Percentiles rank a stretch among this genome's conserved stretches.
These are phyloP conservation scores for Mormyrus hasselquistii DNA, from an alignment of 2,797 vertebrate genomes.

Conservation along the genomic window DNA sequence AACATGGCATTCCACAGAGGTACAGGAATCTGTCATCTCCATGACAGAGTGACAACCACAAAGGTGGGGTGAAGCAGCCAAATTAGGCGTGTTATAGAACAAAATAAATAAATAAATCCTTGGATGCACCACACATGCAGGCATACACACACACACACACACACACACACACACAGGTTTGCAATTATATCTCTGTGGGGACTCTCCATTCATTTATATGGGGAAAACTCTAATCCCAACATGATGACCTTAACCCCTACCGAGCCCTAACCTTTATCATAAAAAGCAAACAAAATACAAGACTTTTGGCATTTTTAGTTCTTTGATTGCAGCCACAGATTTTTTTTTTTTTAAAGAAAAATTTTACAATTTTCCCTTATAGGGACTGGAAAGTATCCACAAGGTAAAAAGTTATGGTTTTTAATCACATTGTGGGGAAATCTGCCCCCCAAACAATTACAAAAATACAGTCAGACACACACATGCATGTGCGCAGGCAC, in stretches of 20 bases:
- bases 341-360: not conserved
- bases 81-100: conserved; percentile 1
- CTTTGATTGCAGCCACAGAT: not conserved
- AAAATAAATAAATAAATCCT: not conserved
- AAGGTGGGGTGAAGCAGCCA: not conserved
- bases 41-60: not conserved
- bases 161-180: not conserved
- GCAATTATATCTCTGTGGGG: not conserved
- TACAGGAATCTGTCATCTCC: not conserved
- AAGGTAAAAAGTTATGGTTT: not conserved
- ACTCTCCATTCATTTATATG: not conserved
- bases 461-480: not conserved
- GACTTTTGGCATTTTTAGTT: not conserved
- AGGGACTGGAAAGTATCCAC: not conserved
- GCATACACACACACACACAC: not conserved
- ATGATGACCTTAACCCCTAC: not conserved
- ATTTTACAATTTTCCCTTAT: not conserved
- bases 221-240: not conserved
- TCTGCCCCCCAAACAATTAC: not conserved
- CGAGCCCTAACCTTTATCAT: not conserved
- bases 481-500: not conserved
- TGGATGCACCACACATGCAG: not conserved
- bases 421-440: not conserved
- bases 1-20: not conserved
- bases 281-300: not conserved